phyloP scores from a whole-genome alignment of 2,888 invertebrate species.

The Xanthostigma xanthostigma region DNA sequence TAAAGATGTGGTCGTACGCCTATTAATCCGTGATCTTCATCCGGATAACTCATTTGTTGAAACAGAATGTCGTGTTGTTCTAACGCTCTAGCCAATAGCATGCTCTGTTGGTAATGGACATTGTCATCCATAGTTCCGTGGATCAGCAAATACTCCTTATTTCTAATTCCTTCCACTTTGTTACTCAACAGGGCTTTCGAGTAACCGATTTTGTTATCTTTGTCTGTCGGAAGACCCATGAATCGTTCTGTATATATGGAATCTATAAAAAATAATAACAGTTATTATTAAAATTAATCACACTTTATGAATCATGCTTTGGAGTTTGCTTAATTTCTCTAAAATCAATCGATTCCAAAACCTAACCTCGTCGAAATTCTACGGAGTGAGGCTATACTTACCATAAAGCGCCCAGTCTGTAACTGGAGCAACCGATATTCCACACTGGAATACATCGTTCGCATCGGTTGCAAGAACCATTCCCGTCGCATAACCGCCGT shows the following conservation, averaged over 20 bases:
- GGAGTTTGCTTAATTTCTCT: too few relatives aligned
- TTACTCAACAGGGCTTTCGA: constrained; percentile 59
- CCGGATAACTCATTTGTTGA: constrained; percentile 87
- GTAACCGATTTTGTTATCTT: constrained; percentile 64
- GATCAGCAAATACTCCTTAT: constrained; percentile 75
- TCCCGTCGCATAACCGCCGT: constrained; percentile 88
- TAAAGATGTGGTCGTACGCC: constrained; percentile 79
- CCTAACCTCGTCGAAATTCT: too few relatives aligned
- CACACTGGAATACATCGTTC: constrained; percentile 72
- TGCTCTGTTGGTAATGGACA: constrained; percentile 94
- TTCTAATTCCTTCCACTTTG: constrained; percentile 37
- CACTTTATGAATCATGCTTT: too few relatives aligned
- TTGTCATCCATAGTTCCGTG: constrained; percentile 94
- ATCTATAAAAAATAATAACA: constrained; percentile 40
- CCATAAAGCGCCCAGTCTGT: constrained; percentile 95
- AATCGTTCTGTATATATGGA: constrained; percentile 95
- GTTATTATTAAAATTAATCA: not conserved
- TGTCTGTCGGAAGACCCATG: constrained; percentile 66
- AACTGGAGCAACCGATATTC: constrained; percentile 89
- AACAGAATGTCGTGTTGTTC: constrained; percentile 78
- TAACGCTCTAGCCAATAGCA: constrained; percentile 76
- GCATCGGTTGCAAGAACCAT: constrained; percentile 70
- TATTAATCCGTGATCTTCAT: constrained; percentile 78
- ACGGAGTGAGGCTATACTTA: constrained; percentile 25
- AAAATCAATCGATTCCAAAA: not conserved